Evolutionary conservation across 2,888 invertebrate species (phyloP), one percentile per base, ranked within the genome.

Genomic region (Rhabditoides inermis): DNA sequence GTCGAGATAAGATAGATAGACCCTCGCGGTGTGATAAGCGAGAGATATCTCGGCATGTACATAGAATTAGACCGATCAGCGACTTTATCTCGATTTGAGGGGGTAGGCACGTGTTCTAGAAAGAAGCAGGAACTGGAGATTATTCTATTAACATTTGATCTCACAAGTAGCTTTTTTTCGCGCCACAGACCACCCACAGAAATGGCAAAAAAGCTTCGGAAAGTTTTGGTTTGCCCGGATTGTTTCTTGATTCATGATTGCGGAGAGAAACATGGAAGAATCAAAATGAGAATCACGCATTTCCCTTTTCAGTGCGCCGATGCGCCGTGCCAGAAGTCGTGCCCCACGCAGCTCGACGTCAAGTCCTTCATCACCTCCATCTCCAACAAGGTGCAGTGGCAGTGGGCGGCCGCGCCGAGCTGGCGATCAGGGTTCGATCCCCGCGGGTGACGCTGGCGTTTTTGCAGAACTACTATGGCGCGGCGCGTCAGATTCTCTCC

Each of bases 331-430:
- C 95, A 95, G 80, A 95, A 95, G 78, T 90, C 91, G 1, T 98
- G 98, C 65, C 98, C 98, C 0, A 98, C 95, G 0, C 92, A 95
- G 78, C 81, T 98, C 55, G 95, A 98, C 74, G 84, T 98, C 60
- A 98, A 98, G 79, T 85, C 87, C 53, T 98, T 98, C 77, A 98
- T 98, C 52, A 88, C 88, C 1, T 90, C 90, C 77, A 98, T 98
- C 68, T 84, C 91, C 25, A 94, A 89, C 76, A 92, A 88, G 84
- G 88, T 87, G 25, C 4, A 25, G 6, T 26, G 22, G 22, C 23
- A 10, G 39, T 26, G 25, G 10, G 22, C 6, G 22, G 15, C 22
- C 15, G 15, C 15, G 23, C 18, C 23, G 15, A 12, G n/a, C n/a
- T n/a, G n/a, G n/a, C n/a, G 6, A 15, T 26, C 23, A 44, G 7